Evolutionary conservation across 2,113 vertebrate species (phyloP).

Genomic region (Gadus macrocephalus): DNA sequence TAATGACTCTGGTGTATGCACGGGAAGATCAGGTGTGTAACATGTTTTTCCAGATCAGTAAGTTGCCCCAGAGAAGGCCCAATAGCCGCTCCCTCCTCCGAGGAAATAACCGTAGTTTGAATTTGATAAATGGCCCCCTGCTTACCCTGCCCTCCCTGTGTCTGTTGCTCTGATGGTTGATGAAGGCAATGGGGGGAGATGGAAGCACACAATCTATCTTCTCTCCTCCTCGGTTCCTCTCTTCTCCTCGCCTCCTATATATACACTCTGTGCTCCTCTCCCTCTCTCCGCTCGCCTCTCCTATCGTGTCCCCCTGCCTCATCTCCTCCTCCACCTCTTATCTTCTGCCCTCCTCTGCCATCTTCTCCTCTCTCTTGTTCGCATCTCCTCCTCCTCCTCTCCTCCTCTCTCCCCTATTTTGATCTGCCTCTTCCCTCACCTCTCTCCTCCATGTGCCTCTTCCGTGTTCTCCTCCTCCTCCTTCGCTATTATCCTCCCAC

Average conservation of each 20-base stretch:
- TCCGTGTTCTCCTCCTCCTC: not conserved
- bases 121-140: not conserved
- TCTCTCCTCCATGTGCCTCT: not conserved
- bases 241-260: not conserved
- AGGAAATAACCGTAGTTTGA: too few relatives aligned
- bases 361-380: not conserved
- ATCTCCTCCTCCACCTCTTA: not conserved
- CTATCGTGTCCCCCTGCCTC: not conserved
- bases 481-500: not conserved
- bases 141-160: not conserved
- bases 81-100: too few relatives aligned
- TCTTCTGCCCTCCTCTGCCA: not conserved
- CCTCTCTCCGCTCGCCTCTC: not conserved
- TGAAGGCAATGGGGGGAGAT: too few relatives aligned
- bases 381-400: not conserved
- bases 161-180: not conserved
- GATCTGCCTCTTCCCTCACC: not conserved
- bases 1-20: too few relatives aligned
- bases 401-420: not conserved
- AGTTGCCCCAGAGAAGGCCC: too few relatives aligned
- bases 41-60: too few relatives aligned
- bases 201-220: too few relatives aligned
- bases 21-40: too few relatives aligned
- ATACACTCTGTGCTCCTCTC: slow-evolving; percentile 16
- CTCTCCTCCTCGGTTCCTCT: not conserved